Conservation (phyloP, 2,113 vertebrate species). For the Cervus canadensis region DNA sequence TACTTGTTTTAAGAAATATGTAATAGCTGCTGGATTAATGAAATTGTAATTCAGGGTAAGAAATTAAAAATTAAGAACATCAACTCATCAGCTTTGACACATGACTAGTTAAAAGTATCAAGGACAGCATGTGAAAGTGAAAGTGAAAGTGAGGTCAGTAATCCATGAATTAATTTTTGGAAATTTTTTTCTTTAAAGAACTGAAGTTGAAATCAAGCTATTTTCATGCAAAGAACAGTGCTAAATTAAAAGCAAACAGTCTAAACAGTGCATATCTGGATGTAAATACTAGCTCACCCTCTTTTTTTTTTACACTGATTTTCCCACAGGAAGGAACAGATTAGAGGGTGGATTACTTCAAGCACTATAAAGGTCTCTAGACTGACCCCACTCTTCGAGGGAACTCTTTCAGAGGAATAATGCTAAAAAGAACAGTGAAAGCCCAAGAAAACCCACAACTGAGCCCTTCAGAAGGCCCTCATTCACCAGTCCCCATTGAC, state of each 20-base stretch:
- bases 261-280: neutral
- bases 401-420: slow-evolving; percentile 74
- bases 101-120: neutral
- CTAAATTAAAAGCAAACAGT: slow-evolving; percentile 39
- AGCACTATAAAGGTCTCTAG: slow-evolving; percentile 62
- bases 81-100: neutral
- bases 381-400: slow-evolving; percentile 70
- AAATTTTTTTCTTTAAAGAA: neutral
- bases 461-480: slow-evolving; percentile 46
- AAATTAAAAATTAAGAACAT: neutral
- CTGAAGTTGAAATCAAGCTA: neutral
- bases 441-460: slow-evolving; percentile 58
- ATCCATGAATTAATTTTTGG: neutral
- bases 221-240: neutral
- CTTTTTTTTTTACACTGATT: slow-evolving; percentile 33
- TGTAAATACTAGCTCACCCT: slow-evolving; percentile 15
- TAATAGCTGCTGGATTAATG: neutral
- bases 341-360: slow-evolving; percentile 73
- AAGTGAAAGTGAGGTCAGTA: neutral
- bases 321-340: slow-evolving; percentile 79
- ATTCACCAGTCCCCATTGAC: slow-evolving; percentile 16
- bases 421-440: slow-evolving; percentile 69
- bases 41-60: neutral
- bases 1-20: neutral
- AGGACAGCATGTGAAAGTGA: neutral